Evolutionary conservation across 2,797 vertebrate genomes (phyloP).

Genomic region (Poeciliopsis infans): DNA sequence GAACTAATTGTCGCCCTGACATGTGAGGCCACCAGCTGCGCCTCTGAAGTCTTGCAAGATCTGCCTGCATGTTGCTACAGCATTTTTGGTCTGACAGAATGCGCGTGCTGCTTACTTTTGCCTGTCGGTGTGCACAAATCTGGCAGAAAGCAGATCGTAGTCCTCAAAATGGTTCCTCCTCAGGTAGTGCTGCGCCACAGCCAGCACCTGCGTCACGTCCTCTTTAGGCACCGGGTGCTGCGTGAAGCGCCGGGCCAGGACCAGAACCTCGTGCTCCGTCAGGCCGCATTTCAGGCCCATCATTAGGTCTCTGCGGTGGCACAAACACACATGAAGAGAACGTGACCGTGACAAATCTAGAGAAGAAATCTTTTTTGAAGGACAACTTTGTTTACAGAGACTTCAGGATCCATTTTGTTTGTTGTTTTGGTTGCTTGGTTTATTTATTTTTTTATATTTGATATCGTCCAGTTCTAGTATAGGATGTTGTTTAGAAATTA

Average conservation of each 20-base stretch:
- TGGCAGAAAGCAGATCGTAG: constrained; percentile 77
- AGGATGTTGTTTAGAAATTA: too few relatives aligned
- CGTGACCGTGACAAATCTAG: background rate
- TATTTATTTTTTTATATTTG: too few relatives aligned
- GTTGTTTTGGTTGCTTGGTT: too few relatives aligned
- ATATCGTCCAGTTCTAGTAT: too few relatives aligned
- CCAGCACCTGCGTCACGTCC: constrained; percentile 77
- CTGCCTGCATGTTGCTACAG: background rate
- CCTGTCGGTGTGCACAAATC: constrained; percentile 81
- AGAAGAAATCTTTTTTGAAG: background rate
- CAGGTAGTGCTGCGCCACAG: constrained; percentile 83
- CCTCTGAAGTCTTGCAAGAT: background rate
- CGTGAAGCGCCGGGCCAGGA: constrained; percentile 81
- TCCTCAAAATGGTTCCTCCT: constrained; percentile 86
- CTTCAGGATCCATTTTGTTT: too few relatives aligned
- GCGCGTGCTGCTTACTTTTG: constrained; percentile 76
- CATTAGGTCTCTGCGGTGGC: constrained; percentile 71
- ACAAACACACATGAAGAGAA: background rate
- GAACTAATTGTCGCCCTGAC: background rate
- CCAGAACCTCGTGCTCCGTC: constrained; percentile 88
- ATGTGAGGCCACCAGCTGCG: background rate
- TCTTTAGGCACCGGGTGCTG: constrained; percentile 57
- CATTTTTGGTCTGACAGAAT: background rate
- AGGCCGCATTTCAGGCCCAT: constrained; percentile 73
- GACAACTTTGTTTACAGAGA: too few relatives aligned